These are phyloP conservation scores for Bucorvus abyssinicus DNA, from an alignment of 2,797 vertebrate species.

Conservation along the genomic window DNA sequence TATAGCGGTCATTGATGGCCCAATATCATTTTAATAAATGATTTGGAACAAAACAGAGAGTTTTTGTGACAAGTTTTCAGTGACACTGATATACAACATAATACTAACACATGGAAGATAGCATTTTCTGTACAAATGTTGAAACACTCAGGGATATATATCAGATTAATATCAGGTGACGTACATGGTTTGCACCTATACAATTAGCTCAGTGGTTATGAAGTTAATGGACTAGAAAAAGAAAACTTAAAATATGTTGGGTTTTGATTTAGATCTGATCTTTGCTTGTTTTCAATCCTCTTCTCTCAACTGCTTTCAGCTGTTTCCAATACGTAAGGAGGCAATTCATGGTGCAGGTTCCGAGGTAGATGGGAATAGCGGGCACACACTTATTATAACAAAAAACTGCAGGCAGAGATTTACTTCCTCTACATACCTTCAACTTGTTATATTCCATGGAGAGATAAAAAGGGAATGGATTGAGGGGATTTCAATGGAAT, in stretches of 20 bases:
- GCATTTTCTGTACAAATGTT: not conserved
- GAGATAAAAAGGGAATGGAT: not conserved
- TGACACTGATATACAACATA: not conserved
- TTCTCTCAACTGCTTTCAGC: not conserved
- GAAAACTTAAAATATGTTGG: not conserved
- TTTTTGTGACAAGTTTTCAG: not conserved
- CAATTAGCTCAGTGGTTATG: not conserved
- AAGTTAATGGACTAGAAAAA: not conserved
- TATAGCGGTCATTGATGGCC: not conserved
- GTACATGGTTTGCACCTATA: not conserved
- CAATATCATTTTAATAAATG: not conserved
- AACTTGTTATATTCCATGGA: not conserved
- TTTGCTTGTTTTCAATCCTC: not conserved
- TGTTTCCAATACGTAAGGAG: not conserved
- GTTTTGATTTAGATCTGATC: not conserved
- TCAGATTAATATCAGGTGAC: not conserved
- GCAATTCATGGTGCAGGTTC: not conserved
- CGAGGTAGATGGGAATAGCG: not conserved
- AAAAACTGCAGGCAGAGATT: not conserved
- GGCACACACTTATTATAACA: not conserved
- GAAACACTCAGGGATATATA: not conserved
- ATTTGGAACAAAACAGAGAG: not conserved
- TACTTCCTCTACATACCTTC: not conserved
- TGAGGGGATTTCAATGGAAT: not conserved
- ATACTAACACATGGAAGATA: not conserved